Conservation (phyloP, 2,797 vertebrate species). For the Erithacus rubecula region DNA sequence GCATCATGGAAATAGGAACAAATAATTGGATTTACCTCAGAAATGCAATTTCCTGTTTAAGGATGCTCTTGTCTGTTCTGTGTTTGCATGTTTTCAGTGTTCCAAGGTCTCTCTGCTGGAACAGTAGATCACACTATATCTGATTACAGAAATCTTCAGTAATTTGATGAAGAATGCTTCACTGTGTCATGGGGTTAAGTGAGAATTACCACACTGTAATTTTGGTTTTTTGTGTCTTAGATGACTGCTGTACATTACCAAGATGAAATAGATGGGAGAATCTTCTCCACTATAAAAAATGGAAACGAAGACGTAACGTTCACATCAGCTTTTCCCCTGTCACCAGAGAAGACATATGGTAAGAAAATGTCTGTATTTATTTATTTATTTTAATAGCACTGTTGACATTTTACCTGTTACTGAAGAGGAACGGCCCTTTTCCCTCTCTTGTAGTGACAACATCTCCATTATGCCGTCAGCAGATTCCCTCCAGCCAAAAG, state of each 20-base stretch:
- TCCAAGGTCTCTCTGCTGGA: background rate
- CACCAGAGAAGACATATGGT: slow-evolving; percentile 80
- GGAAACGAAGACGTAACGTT: slow-evolving; percentile 74
- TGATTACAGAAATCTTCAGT: background rate
- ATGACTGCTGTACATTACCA: slow-evolving; percentile 64
- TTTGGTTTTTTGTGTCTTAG: slow-evolving; percentile 65
- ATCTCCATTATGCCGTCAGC: slow-evolving; percentile 66
- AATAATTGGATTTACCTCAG: background rate
- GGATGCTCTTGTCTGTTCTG: background rate
- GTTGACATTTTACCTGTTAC: background rate
- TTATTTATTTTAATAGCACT: background rate
- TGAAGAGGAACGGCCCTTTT: background rate
- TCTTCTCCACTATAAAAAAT: slow-evolving; percentile 64
- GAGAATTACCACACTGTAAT: background rate
- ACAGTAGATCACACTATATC: background rate
- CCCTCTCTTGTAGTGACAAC: slow-evolving; percentile 78
- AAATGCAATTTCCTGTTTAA: background rate
- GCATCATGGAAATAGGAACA: background rate
- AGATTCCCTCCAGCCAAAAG: slow-evolving; percentile 47
- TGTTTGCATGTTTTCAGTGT: background rate
- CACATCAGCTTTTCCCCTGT: slow-evolving; percentile 85
- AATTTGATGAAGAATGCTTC: background rate
- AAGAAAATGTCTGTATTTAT: background rate
- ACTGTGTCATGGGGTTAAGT: background rate
- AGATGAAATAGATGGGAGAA: slow-evolving; percentile 69